A percentile compares a stretch with the other conserved stretches of the same genome.
These are phyloP conservation scores for Leptocoma aspasia DNA, from an alignment of 2,113 vertebrate genomes.

Conservation along the genomic window DNA sequence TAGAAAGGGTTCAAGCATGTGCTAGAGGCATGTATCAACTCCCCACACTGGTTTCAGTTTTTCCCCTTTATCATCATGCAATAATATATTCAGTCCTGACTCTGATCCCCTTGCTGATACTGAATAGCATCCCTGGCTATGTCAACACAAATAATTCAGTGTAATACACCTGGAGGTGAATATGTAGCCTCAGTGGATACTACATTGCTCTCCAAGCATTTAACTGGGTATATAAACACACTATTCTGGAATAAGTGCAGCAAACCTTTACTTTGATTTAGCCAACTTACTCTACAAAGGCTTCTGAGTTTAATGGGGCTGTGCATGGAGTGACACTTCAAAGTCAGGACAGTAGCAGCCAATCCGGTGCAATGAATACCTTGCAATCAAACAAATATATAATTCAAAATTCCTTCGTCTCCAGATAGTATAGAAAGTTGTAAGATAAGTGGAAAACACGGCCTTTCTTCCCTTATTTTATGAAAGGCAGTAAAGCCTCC, in stretches of 20 bases:
- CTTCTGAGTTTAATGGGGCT: not conserved
- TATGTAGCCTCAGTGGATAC: not conserved
- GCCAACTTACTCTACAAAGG: not conserved
- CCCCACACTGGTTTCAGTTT: not conserved
- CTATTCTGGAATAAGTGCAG: not conserved
- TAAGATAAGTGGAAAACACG: not conserved
- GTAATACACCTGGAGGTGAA: not conserved
- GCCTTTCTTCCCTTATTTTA: not conserved
- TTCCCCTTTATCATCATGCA: not conserved
- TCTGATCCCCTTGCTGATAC: not conserved
- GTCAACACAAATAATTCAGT: not conserved
- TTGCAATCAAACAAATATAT: not conserved
- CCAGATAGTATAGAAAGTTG: not conserved
- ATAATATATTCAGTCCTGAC: not conserved
- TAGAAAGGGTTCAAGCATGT: not conserved
- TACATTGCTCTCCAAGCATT: not conserved
- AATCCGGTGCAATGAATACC: not conserved
- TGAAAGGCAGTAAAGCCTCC: not conserved
- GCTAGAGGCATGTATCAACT: not conserved
- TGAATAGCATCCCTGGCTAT: not conserved
- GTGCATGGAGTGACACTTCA: not conserved
- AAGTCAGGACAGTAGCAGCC: not conserved
- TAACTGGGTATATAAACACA: not conserved
- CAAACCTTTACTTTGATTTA: not conserved
- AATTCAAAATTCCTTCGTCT: not conserved